Evolutionary conservation across 2,113 vertebrate species (phyloP).

Genomic region (Strigops habroptila): DNA sequence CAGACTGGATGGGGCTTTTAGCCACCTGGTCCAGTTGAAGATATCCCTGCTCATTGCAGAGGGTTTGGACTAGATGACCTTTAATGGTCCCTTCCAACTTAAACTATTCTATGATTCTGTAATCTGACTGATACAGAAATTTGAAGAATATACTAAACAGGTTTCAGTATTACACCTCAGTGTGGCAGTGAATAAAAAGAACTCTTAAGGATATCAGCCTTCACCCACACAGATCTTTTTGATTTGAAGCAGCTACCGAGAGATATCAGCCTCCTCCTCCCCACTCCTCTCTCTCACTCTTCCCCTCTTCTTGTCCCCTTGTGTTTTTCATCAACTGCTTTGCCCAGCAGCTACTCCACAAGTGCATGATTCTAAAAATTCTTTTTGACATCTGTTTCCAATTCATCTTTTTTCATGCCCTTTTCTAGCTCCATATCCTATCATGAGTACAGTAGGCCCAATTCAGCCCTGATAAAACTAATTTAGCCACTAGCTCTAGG

Average conservation of each 20-base stretch:
- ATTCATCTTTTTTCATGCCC: neutral
- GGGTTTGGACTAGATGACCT: neutral
- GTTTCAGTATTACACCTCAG: neutral
- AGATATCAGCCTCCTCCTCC: neutral
- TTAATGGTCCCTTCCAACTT: neutral
- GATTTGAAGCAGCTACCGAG: neutral
- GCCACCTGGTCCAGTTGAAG: neutral
- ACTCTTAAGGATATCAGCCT: neutral
- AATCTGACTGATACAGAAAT: neutral
- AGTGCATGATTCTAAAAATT: neutral
- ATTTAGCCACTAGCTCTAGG: neutral
- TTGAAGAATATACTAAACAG: neutral
- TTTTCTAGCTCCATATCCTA: neutral
- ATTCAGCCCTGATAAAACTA: neutral
- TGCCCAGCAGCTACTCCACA: conserved; percentile 9
- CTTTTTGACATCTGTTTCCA: conserved; percentile 23
- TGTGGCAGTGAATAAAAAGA: neutral
- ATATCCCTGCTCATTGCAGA: neutral
- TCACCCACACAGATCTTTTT: neutral
- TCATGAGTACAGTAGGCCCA: neutral
- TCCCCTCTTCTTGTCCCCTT: neutral
- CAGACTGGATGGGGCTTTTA: neutral
- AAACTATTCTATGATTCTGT: neutral
- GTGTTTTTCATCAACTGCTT: neutral
- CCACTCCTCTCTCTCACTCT: neutral